phyloP scores from a whole-genome alignment of 1,140 invertebrate genomes.

The Mercenaria mercenaria region DNA sequence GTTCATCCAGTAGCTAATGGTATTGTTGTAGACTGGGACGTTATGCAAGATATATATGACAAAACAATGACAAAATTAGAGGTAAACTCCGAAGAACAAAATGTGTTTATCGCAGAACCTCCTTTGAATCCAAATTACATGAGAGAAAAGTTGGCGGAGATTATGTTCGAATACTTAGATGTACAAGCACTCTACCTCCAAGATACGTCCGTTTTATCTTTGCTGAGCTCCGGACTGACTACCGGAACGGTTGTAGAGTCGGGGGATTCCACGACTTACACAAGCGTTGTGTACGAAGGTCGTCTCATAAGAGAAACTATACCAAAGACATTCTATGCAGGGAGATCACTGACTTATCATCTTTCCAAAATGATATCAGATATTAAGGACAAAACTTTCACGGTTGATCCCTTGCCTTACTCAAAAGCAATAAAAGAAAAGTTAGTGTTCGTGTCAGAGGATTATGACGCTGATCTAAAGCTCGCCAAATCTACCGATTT shows the following conservation, averaged over 20 bases:
- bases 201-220: conserved; percentile 41
- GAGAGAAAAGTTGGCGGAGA: conserved; percentile 39
- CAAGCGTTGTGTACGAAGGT: conserved; percentile 58
- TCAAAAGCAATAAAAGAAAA: conserved; percentile 45
- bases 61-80: conserved; percentile 9
- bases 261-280: conserved; percentile 35
- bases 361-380: not conserved
- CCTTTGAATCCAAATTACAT: conserved; percentile 50
- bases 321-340: conserved; percentile 62
- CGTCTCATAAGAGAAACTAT: conserved; percentile 16
- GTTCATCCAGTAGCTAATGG: conserved; percentile 42
- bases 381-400: not conserved
- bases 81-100: conserved; percentile 2
- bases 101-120: conserved; percentile 29
- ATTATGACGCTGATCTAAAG: conserved; percentile 43
- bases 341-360: conserved; percentile 10
- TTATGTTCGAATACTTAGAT: conserved; percentile 54
- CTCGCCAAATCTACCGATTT: conserved; percentile 12
- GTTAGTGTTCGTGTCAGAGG: conserved; percentile 46
- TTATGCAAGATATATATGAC: conserved; percentile 37
- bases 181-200: conserved; percentile 12
- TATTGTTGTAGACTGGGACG: conserved; percentile 46
- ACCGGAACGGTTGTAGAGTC: conserved; percentile 48
- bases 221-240: conserved; percentile 24
- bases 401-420: not conserved